phyloP scores from a whole-genome alignment of 2,113 vertebrate genomes.

The Hemiprocne comata region DNA sequence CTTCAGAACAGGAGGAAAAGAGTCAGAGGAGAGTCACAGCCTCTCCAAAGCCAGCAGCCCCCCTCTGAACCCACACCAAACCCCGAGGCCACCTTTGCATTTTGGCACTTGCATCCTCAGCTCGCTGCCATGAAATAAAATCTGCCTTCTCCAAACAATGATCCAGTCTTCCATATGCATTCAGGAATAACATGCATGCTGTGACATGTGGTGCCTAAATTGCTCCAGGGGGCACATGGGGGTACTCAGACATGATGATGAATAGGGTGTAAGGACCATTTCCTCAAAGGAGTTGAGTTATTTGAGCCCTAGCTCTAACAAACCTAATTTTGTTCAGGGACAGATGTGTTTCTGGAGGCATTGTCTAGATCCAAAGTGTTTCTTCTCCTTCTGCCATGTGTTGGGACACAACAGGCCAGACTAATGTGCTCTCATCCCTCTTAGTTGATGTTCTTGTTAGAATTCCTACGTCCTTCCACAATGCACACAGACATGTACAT shows the following conservation, averaged over 20 bases:
- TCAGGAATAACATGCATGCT: background rate
- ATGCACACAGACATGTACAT: background rate
- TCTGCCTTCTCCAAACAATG: background rate
- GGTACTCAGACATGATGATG: background rate
- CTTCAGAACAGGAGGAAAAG: background rate
- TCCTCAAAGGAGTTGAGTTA: background rate
- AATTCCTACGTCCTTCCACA: background rate
- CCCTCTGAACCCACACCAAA: rapidly evolving
- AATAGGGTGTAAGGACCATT: background rate
- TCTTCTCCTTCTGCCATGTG: background rate
- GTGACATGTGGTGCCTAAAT: background rate
- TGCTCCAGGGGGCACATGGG: background rate
- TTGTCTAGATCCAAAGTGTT: background rate
- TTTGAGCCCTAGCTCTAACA: background rate
- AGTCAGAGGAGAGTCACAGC: background rate
- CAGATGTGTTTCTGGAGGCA: background rate
- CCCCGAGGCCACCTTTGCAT: rapidly evolving
- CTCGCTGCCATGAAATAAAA: background rate
- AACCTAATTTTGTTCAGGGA: background rate
- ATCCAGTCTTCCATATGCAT: background rate
- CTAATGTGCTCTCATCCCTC: background rate
- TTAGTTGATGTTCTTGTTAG: background rate
- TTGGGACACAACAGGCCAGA: background rate
- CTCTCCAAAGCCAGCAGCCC: background rate
- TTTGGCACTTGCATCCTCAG: background rate